A percentile compares a stretch with the other conserved stretches of the same genome.
Evolutionary conservation across 2,113 vertebrate genomes (phyloP).

Genomic region (Erpornis zantholeuca): DNA sequence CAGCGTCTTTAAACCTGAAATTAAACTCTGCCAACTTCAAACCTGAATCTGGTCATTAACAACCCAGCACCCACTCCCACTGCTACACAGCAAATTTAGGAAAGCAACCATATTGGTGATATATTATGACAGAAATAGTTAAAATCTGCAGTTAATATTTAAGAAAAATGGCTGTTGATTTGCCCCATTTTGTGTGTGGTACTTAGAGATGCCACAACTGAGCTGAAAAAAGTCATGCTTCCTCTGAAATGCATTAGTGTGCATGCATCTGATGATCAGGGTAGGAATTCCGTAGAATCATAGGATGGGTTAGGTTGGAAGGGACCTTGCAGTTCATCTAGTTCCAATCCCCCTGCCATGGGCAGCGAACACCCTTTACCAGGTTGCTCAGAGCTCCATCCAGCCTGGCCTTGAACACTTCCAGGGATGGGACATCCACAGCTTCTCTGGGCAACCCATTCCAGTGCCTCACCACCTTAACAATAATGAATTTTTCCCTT

Average conservation of each 20-base stretch:
- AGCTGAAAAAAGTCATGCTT: background rate
- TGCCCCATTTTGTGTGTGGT: fast-evolving
- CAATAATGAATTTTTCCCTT: background rate
- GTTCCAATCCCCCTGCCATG: background rate
- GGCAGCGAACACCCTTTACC: background rate
- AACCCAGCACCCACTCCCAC: fast-evolving
- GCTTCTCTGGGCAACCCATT: background rate
- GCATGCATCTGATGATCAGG: background rate
- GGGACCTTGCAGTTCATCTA: background rate
- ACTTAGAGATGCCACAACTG: background rate
- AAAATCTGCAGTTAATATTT: background rate
- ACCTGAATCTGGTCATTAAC: background rate
- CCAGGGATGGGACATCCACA: background rate
- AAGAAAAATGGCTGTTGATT: fast-evolving
- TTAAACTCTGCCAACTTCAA: background rate
- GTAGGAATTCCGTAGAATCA: background rate
- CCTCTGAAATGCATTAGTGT: background rate
- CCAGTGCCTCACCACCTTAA: background rate
- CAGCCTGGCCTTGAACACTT: background rate
- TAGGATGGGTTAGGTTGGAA: background rate
- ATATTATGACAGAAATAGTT: background rate
- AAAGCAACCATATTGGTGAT: background rate
- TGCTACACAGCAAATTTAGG: background rate
- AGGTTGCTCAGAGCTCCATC: background rate
- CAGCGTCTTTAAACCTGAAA: fast-evolving